These are phyloP conservation scores for Dendrocopos noguchii DNA, from an alignment of 2,113 vertebrate genomes.

Conservation along the genomic window DNA sequence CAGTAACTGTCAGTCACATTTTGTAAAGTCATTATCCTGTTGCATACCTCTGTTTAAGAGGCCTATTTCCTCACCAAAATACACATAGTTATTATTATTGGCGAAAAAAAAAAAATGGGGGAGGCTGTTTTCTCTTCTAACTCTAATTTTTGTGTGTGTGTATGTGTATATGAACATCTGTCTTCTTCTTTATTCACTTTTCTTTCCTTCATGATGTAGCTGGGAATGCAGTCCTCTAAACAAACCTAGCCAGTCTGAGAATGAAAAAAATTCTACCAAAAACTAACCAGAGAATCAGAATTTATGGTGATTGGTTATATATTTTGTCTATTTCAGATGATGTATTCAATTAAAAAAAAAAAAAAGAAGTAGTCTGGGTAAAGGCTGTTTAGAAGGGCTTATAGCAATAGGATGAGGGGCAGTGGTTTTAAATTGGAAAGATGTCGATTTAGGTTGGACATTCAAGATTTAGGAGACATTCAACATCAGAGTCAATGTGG, in stretches of 20 bases:
- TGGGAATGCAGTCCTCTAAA: not conserved
- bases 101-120: not conserved
- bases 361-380: not conserved
- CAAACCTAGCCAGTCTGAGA: not conserved
- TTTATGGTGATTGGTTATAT: not conserved
- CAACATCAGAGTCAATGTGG: too few relatives aligned
- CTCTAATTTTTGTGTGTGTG: not conserved
- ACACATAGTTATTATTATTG: not conserved
- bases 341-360: not conserved
- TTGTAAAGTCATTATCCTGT: constrained; percentile 46
- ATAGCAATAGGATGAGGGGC: too few relatives aligned
- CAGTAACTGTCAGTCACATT: constrained; percentile 51
- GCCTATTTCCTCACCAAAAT: not conserved
- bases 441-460: too few relatives aligned
- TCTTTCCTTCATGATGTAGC: not conserved
- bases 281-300: constrained; percentile 7
- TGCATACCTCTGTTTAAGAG: constrained; percentile 48
- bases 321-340: constrained; percentile 3
- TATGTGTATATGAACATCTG: not conserved
- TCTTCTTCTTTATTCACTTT: not conserved
- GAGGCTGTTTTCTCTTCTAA: not conserved
- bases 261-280: constrained; percentile 17
- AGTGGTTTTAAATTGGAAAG: too few relatives aligned
- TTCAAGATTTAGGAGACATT: too few relatives aligned
- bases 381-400: too few relatives aligned